Percentiles rank a stretch among this genome's conserved stretches.
These are phyloP conservation scores for Nestor notabilis DNA, from an alignment of 2,113 vertebrate species.

Conservation along the genomic window DNA sequence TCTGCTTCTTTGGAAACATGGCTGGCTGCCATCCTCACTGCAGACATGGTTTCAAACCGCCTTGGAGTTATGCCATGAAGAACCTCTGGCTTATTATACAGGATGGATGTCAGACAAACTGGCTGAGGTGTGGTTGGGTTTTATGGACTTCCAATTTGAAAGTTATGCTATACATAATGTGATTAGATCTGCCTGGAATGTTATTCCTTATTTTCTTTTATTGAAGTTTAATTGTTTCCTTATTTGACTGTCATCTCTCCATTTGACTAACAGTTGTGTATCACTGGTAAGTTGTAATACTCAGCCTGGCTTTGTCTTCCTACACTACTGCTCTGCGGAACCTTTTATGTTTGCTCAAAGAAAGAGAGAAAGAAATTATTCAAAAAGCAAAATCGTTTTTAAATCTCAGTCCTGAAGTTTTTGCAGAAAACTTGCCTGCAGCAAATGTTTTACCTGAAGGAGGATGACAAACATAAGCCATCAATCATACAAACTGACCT, in stretches of 20 bases:
- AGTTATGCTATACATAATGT: slow-evolving; percentile 68
- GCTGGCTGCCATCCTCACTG: slow-evolving; percentile 40
- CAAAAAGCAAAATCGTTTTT: background rate
- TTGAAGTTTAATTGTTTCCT: slow-evolving; percentile 70
- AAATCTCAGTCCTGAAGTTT: background rate
- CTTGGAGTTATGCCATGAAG: slow-evolving; percentile 27
- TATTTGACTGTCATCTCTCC: slow-evolving; percentile 54
- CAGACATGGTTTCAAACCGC: slow-evolving; percentile 60
- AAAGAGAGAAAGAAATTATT: background rate
- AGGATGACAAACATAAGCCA: background rate
- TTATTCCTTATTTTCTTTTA: slow-evolving; percentile 63
- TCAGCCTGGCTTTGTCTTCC: slow-evolving; percentile 7
- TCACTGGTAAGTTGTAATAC: background rate
- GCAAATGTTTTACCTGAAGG: background rate
- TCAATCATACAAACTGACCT: background rate
- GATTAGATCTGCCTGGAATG: slow-evolving; percentile 68
- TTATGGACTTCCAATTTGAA: slow-evolving; percentile 63
- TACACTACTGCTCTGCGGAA: background rate
- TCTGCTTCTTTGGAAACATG: slow-evolving; percentile 51
- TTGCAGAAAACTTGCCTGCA: background rate
- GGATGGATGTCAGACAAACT: slow-evolving; percentile 61
- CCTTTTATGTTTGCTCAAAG: background rate
- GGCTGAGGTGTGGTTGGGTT: slow-evolving; percentile 63
- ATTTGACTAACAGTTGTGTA: slow-evolving; percentile 58
- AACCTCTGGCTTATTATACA: slow-evolving; percentile 58